Evolutionary conservation across 2,888 invertebrate species (phyloP), one percentile per base, ranked within the genome.

Genomic region (Pachycephus smyrnensis): DNA sequence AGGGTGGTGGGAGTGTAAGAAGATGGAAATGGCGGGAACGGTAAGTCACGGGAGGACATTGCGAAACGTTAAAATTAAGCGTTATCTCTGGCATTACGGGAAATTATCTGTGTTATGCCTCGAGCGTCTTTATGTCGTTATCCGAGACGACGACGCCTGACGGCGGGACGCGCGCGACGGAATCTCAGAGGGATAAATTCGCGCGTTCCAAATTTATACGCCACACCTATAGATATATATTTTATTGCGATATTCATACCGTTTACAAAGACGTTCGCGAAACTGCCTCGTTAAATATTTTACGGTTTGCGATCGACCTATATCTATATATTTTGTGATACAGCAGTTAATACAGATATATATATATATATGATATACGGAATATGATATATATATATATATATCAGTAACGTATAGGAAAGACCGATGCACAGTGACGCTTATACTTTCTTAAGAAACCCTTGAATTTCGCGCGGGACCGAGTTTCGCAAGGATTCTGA

Each of bases 281-380:
- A 88, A 88, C 86, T 84, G 86, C 86, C 88, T 90, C 90, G 89
- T 90, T 88, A 90, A 90, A 91, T 88, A 87, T 87, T 91, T 90
- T 89, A 90, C 86, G 86, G 85, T 80, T 81, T n/a, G 3, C 69
- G 9, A 4, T 15, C 40, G 40, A 15, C 40, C 40, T 40, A 40
- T 40, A 40, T 40, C 12, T 40, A 40, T 12, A 36, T 36, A 40
- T 40, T 40, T 40, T 15, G 33, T 3, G 40, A 40, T 40, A 40
- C 15, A 40, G 40, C 12, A 40, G 40, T 40, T 4, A 40, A 15
- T 40, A 40, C 15, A 40, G 40, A n/a, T n/a, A n/a, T n/a, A 40
- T 40, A 40, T 15, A 40, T 40, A 40, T 40, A 40, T 40, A n/a
- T 32, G 31, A 73, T 73, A 69, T 68, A 31, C 23, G 30, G 12